Conservation (phyloP, 2,888 invertebrate species). For the Drosophila fungiperda region DNA sequence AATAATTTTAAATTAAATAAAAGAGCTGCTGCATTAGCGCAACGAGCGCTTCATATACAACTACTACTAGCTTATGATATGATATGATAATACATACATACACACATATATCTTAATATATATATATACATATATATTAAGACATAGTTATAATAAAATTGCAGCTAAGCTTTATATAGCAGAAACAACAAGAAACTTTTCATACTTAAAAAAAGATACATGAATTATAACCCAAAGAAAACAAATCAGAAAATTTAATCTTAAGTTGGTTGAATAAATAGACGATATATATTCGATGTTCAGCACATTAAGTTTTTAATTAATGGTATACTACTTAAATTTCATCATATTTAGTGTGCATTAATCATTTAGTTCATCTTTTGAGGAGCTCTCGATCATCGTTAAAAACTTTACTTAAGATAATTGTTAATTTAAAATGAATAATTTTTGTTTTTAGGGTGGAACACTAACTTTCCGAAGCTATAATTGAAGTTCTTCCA, state of each 20-base stretch:
- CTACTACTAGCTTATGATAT: background rate
- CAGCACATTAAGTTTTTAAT: background rate
- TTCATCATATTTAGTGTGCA: background rate
- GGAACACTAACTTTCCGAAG: background rate
- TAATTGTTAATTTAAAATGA: background rate
- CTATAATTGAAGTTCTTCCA: background rate
- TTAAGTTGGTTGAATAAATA: background rate
- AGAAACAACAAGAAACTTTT: conserved; percentile 15
- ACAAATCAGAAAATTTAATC: background rate
- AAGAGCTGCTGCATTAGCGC: conserved; percentile 59
- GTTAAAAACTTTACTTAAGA: background rate
- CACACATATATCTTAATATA: background rate
- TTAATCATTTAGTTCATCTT: background rate
- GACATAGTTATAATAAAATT: conserved; percentile 10
- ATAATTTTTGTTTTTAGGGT: background rate
- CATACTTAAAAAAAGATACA: conserved; percentile 33
- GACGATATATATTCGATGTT: background rate
- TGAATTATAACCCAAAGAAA: conserved; percentile 40
- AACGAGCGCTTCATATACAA: conserved; percentile 28
- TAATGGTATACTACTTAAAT: background rate
- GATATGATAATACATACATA: background rate
- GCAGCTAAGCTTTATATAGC: background rate
- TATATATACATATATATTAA: background rate
- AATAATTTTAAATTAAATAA: conserved; percentile 77
- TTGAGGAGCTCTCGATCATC: background rate